Conservation (phyloP, 30 jellyfish, hydroid and myxozoan genomes). For the Aurelia sp. region DNA sequence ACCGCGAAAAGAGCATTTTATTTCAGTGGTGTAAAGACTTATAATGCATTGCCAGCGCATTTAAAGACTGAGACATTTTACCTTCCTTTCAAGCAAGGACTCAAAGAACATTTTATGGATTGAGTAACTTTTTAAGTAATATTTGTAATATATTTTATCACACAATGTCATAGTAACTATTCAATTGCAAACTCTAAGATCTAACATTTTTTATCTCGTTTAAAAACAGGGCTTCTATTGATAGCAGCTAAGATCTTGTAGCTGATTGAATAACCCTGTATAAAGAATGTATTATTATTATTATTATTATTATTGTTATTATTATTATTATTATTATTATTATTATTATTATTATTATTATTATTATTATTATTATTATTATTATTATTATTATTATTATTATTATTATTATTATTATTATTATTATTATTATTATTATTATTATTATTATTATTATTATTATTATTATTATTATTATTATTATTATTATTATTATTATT, state of each 20-base stretch:
- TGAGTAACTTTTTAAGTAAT: neutral
- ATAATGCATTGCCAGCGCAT: slow-evolving; percentile 53
- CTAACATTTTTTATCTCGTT: neutral
- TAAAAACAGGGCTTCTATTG: slow-evolving; percentile 28
- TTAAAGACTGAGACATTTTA: neutral
- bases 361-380: no score
- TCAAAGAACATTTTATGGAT: slow-evolving; percentile 58
- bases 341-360: no score
- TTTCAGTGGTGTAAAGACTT: neutral
- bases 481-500: no score
- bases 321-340: neutral
- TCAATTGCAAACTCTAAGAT: no score
- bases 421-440: no score
- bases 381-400: no score
- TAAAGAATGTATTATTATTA: slow-evolving; percentile 28
- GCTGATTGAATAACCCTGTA: slow-evolving; percentile 44
- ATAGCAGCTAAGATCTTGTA: slow-evolving; percentile 12
- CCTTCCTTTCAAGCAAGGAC: slow-evolving; percentile 39
- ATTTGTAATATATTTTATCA: slow-evolving; percentile 1
- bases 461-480: no score
- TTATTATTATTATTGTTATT: neutral
- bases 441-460: no score
- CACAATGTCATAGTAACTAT: no score
- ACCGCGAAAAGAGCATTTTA: slow-evolving; percentile 36
- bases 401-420: no score